Base-by-base conservation (phyloP, 2,888 invertebrate species). In the Drosophila longiperda region DNA sequence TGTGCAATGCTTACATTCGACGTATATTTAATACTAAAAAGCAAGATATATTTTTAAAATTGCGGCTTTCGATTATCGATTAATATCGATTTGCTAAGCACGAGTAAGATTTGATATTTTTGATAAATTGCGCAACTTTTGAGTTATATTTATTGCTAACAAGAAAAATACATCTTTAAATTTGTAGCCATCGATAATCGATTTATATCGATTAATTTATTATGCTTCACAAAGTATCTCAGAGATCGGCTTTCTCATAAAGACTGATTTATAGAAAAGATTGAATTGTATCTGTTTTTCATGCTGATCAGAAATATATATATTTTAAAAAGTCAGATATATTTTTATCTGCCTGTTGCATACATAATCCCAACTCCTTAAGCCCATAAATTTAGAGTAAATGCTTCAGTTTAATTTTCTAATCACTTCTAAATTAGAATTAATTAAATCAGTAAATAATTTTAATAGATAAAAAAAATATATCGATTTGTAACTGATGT, bases 351-450 rank as follows among this genome's bases (percentile, higher is more conserved):
- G 38, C 17, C 38, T 38, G 8, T 38, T 17, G 3, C 8, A 17
- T 8, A 17, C 0, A 17, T 38, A 38, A 38, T 17, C 8, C 1
- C 3, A 38, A 38, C 38, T 38, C 17, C 17, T 3, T 17, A 8
- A 3, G 7, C 3, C 17, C 7, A 12, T 7, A 7, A 8, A 20
- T 7, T 20, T 1, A 15, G 7, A 0, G 12, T 12, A 15, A 20
- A 7, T 1, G 3, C 12, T 1, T 12, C 3, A 7, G 0, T 3
- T 12, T 12, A 7, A 1, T 0, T 1, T 7, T 7, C 7, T 20
- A 3, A 7, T 20, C 12, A 12, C 45, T 20, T 7, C 12, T 1
- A 7, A 45, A 45, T 15, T 45, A 0, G 1, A 20, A 3, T 1
- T 23, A 23, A 23, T 23, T 1, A 23, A 23, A 23, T 23, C 23